These are phyloP conservation scores for Mobula birostris DNA, from an alignment of 2,113 vertebrate genomes.

Conservation along the genomic window DNA sequence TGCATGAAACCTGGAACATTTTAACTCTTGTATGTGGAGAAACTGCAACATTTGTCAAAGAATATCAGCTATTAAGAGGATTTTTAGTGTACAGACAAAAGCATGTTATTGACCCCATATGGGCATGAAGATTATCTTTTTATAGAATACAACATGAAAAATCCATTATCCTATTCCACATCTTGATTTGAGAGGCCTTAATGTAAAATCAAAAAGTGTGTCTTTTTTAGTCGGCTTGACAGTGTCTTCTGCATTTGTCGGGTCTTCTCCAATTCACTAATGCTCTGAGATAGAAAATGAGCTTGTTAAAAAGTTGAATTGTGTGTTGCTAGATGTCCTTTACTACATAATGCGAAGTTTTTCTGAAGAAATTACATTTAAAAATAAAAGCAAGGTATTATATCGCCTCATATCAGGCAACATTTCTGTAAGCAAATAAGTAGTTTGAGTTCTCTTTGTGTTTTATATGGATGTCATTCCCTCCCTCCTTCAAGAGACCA, in stretches of 20 bases:
- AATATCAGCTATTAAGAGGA: background rate
- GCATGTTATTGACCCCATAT: background rate
- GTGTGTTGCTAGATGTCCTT: background rate
- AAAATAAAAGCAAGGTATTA: background rate
- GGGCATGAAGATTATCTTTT: background rate
- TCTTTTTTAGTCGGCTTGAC: background rate
- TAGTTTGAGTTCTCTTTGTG: background rate
- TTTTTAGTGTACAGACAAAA: background rate
- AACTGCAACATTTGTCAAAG: background rate
- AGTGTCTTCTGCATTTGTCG: background rate
- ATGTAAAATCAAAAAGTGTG: background rate
- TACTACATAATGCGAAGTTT: background rate
- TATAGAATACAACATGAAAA: background rate
- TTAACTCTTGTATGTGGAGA: background rate
- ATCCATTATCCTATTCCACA: background rate
- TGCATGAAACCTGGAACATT: background rate
- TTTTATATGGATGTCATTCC: background rate
- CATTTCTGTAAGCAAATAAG: background rate
- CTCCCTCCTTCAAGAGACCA: background rate
- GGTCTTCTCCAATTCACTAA: background rate
- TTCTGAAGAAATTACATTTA: background rate
- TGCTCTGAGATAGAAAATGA: background rate
- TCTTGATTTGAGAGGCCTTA: background rate
- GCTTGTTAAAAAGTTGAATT: background rate
- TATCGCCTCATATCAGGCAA: background rate